A percentile compares a stretch with the other conserved stretches of the same genome.
Evolutionary conservation across 1,140 invertebrate genomes (phyloP).

Genomic region (Ostrea denselamellosa): DNA sequence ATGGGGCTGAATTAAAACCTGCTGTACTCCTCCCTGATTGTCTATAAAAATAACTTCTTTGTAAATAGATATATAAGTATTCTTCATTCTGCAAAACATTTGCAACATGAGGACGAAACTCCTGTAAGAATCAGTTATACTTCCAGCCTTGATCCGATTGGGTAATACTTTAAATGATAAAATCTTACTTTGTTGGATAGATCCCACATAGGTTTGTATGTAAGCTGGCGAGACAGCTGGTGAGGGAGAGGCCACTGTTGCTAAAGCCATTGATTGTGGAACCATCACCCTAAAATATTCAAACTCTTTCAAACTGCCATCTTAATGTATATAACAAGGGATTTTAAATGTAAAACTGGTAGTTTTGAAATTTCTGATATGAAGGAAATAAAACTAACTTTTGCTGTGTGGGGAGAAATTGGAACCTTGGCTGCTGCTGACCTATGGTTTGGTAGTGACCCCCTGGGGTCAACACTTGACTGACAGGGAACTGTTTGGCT

Average conservation of each 20-base stretch:
- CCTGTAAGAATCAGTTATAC: too few relatives aligned
- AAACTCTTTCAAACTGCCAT: too few relatives aligned
- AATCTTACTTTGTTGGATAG: constrained; percentile 63
- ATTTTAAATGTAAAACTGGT: not conserved
- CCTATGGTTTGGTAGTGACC: constrained; percentile 3
- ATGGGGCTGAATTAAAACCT: constrained; percentile 72
- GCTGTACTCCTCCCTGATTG: constrained; percentile 63
- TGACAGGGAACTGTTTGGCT: constrained; percentile 19
- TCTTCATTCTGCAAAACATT: too few relatives aligned
- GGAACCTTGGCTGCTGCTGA: constrained; percentile 29
- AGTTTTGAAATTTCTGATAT: not conserved
- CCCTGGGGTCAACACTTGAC: constrained; percentile 31
- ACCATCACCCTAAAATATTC: constrained; percentile 60
- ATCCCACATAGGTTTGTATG: constrained; percentile 66
- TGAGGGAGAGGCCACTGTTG: constrained; percentile 56
- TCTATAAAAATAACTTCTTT: constrained; percentile 46
- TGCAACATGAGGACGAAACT: too few relatives aligned
- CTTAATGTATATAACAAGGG: not conserved
- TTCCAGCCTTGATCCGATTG: too few relatives aligned
- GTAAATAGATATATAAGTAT: too few relatives aligned
- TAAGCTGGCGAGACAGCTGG: constrained; percentile 62
- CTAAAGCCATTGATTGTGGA: constrained; percentile 56
- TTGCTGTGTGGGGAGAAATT: constrained; percentile 36
- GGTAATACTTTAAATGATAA: not conserved
- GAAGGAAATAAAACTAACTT: not conserved